Base-by-base conservation (phyloP, 2,113 vertebrate genomes). In the Menura novaehollandiae region DNA sequence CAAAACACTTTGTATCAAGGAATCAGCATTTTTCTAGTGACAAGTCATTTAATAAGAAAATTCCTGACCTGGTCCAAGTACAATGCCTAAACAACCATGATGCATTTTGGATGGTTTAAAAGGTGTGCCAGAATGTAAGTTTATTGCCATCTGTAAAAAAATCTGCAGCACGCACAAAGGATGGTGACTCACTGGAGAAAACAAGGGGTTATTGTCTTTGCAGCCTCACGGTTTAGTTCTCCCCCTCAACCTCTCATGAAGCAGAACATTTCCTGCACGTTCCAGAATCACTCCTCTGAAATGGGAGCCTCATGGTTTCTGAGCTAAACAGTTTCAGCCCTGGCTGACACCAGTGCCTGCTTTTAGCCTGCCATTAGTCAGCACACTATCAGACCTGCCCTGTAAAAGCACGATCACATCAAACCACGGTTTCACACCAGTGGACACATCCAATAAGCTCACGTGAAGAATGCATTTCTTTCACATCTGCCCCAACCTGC, bases 331-430 rank as follows among this genome's bases (percentile, higher is more conserved):
- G 53, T 73, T 49, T 68, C 56, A 92, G 32, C 21, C 44, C 64
- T 37, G 32, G 41, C 51, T 90, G 46, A 72, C 82, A 83, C 71
- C 67, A 85, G 35, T 13, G 77, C 59, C 83, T 95, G 60, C 77
- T 94, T 94, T 78, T 82, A 76, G 66, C 32, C 9, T 2, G 53
- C 37, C 64, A 74, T 58, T 89, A 84, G 52, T 75, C 86, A 95
- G 53, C 26, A 39, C 80, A 28, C 67, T 47, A 85, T 84, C 86
- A 92, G 44, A 88, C 95, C 92, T 84, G 73, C 47, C 66, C 84
- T 79, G 47, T 53, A 67, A 96, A 97, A 96, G 88, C 80, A 96
- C 2, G 2, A 92, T 92, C 92, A 93, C 67, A 83, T 58, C 69
- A 93, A 88, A 92, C 47, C 83, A 90, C 8, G 13, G 69, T 55